Evolutionary conservation across 2,797 vertebrate genomes (phyloP), one percentile per base, ranked within the genome.

Genomic region (Muscicapa striata): DNA sequence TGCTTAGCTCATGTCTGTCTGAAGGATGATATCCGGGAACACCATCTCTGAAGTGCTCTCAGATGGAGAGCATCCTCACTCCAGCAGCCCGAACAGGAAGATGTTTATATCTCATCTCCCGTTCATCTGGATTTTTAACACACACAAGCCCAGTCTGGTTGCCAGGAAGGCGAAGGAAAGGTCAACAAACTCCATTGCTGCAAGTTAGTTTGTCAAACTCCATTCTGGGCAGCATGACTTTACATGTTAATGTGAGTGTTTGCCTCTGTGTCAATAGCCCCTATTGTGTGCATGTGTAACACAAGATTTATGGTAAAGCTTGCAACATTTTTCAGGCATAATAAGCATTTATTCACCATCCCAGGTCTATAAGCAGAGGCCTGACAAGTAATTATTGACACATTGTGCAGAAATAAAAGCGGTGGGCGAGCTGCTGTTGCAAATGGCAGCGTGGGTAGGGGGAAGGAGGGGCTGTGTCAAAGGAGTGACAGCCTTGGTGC

Each of bases 321-420:
- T 41, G 87, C 87, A 84, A 95, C 91, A 92, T 96, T 95, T 94
- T 97, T 97, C 96, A 95, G 93, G 95, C 96, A 97, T 97, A 98
- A 95, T 67, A 94, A 97, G 97, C 96, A 1, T 96, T 96, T 97
- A 94, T 93, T 95, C 94, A 85, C 95, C 95, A 58, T 70, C 94
- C 94, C 95, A 92, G 95, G 95, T 97, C 96, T 97, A 96, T 95
- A 95, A 95, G 97, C 92, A 94, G 97, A 95, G 95, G 94, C 89
- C 96, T 98, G 97, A 97, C 97, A 98, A 97, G 97, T 95, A 97
- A 97, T 97, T 97, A 94, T 91, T 97, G 98, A 98, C 97, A 97
- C 96, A 96, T 97, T 97, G 97, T 98, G 97, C 96, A 76, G 96
- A 94, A 97, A 98, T 95, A 96, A 98, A 98, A 97, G 97, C 73